phyloP scores from a whole-genome alignment of 2,888 invertebrate genomes.

The Trissonchulus latispiculum region DNA sequence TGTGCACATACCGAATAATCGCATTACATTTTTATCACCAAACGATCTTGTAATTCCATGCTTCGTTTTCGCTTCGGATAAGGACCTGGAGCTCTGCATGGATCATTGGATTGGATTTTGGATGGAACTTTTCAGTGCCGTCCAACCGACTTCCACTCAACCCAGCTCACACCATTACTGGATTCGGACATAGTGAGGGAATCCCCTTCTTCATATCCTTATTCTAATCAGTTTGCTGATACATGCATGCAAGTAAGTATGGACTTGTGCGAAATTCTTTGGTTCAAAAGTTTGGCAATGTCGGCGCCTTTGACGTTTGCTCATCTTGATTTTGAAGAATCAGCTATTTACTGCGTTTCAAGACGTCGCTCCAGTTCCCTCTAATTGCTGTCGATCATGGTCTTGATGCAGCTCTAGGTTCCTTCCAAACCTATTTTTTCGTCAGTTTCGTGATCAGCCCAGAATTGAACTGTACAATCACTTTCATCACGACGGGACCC shows the following conservation, averaged over 20 bases:
- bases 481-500: no score
- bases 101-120: not conserved
- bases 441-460: not conserved
- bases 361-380: not conserved
- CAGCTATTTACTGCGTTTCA: not conserved
- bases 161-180: not conserved
- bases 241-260: not conserved
- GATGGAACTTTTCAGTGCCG: conserved; percentile 4
- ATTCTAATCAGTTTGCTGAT: not conserved
- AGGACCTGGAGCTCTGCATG: not conserved
- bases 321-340: conserved; percentile 2
- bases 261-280: not conserved
- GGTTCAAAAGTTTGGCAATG: not conserved
- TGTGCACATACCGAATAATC: no score
- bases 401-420: not conserved
- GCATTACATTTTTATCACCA: no score
- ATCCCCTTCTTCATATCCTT: not conserved
- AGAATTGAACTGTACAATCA: no score
- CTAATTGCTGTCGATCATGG: not conserved
- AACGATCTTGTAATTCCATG: no score
- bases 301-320: not conserved
- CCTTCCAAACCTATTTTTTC: not conserved
- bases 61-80: not conserved
- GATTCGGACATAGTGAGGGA: not conserved
- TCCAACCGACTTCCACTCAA: not conserved